phyloP scores from a whole-genome alignment of 2,888 invertebrate genomes.

The Chouioia cunea region DNA sequence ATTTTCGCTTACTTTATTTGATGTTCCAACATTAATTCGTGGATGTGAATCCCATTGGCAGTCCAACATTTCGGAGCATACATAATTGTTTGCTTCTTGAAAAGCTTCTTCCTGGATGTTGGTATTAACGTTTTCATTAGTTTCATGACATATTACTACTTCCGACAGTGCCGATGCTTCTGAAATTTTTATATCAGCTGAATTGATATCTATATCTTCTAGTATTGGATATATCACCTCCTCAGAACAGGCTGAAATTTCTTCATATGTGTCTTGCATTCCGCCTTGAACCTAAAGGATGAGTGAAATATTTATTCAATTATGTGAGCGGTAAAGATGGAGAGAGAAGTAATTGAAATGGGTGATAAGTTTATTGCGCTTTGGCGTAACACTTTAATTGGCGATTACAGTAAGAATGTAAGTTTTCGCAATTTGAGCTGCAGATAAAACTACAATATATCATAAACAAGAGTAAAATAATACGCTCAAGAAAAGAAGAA shows the following conservation, averaged over 20 bases:
- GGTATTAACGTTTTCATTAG: slow-evolving; percentile 48
- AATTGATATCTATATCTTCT: slow-evolving; percentile 64
- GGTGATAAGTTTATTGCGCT: no score
- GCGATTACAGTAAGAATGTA: no score
- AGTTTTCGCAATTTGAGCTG: no score
- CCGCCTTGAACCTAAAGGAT: slow-evolving; percentile 62
- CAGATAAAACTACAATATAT: no score
- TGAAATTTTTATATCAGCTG: slow-evolving; percentile 57
- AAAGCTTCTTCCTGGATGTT: slow-evolving; percentile 70
- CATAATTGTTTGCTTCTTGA: slow-evolving; percentile 84
- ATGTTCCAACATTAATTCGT: slow-evolving; percentile 34
- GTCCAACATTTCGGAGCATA: slow-evolving; percentile 70
- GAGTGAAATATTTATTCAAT: slow-evolving; percentile 25
- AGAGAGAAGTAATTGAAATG: no score
- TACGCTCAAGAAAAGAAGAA: no score
- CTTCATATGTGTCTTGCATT: slow-evolving; percentile 66
- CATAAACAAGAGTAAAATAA: no score
- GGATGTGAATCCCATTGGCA: slow-evolving; percentile 57
- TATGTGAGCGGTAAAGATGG: slow-evolving; percentile 34
- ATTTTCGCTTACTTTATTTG: no score
- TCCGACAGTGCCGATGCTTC: slow-evolving; percentile 53
- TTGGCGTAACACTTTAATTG: no score
- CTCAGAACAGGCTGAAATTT: slow-evolving; percentile 65
- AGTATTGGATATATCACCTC: slow-evolving; percentile 65
- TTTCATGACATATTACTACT: slow-evolving; percentile 51